Percentiles rank a stretch among this genome's conserved stretches.
These are phyloP conservation scores for Anolis apletophallus DNA, from an alignment of 2,797 vertebrate genomes.

Conservation along the genomic window DNA sequence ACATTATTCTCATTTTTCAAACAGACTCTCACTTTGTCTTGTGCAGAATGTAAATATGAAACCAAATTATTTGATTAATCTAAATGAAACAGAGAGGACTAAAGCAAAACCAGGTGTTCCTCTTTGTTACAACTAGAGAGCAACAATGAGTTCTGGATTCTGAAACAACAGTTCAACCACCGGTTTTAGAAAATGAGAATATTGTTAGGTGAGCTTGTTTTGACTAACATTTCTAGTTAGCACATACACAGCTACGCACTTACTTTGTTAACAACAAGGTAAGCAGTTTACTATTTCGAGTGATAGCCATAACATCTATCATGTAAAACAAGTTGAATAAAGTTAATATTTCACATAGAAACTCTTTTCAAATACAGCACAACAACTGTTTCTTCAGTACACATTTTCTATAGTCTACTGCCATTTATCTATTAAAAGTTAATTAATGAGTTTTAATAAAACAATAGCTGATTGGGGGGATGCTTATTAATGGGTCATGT, in stretches of 20 bases:
- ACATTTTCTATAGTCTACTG: slow-evolving; percentile 69
- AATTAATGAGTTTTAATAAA: slow-evolving; percentile 59
- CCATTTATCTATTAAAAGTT: slow-evolving; percentile 72
- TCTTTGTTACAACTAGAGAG: no score
- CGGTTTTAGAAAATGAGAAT: background rate
- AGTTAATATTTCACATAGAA: background rate
- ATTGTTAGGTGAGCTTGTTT: slow-evolving; percentile 42
- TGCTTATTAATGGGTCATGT: slow-evolving; percentile 40
- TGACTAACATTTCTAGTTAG: slow-evolving; percentile 43
- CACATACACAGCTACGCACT: slow-evolving; percentile 14
- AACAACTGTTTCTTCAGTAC: background rate
- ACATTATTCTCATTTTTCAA: no score
- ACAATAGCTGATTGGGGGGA: slow-evolving; percentile 24
- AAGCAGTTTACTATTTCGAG: background rate
- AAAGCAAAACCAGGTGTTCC: no score
- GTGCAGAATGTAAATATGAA: no score
- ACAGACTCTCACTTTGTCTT: no score
- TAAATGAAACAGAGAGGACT: no score
- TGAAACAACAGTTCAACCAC: no score
- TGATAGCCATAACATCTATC: slow-evolving; percentile 12
- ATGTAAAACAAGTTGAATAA: background rate
- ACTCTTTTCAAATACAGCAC: background rate
- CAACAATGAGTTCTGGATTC: no score
- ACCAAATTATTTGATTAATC: no score
- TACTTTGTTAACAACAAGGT: background rate